These are phyloP conservation scores for Malurus cyaneus DNA, from an alignment of 2,113 vertebrate species.

Conservation along the genomic window DNA sequence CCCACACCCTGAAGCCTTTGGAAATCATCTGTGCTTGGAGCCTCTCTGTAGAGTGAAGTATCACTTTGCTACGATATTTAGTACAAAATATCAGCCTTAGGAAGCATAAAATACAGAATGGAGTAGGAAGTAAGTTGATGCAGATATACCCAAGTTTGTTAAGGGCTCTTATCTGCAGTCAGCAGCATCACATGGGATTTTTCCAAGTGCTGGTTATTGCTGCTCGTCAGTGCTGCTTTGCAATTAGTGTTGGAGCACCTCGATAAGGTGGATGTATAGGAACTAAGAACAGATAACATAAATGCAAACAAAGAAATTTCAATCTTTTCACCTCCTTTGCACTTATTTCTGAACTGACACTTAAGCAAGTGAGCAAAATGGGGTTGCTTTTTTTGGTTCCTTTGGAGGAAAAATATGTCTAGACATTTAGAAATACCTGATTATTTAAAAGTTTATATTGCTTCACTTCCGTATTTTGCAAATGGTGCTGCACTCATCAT, in stretches of 20 bases:
- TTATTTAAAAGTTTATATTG: not conserved
- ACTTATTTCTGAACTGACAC: slow-evolving; percentile 58
- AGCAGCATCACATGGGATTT: slow-evolving; percentile 15
- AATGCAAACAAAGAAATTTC: slow-evolving; percentile 68
- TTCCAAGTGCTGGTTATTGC: slow-evolving; percentile 58
- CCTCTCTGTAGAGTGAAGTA: slow-evolving; percentile 1
- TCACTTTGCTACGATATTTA: slow-evolving; percentile 18
- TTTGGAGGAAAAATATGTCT: not conserved
- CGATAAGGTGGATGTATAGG: slow-evolving; percentile 68
- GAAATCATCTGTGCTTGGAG: slow-evolving; percentile 17
- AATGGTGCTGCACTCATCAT: not conserved
- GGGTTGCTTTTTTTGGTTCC: not conserved
- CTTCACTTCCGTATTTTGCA: not conserved
- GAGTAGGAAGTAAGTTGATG: slow-evolving; percentile 47
- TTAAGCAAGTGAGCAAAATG: not conserved
- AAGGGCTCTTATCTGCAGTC: slow-evolving; percentile 59
- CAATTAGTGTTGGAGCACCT: slow-evolving; percentile 69
- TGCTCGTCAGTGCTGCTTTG: slow-evolving; percentile 28
- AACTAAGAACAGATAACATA: slow-evolving; percentile 70
- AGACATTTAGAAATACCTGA: not conserved
- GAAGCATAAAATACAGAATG: slow-evolving; percentile 23
- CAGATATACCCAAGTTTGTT: slow-evolving; percentile 51
- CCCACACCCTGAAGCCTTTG: not conserved
- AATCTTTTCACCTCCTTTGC: slow-evolving; percentile 55
- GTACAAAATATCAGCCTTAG: slow-evolving; percentile 33